A percentile compares a stretch with the other conserved stretches of the same genome.
Conservation (phyloP, 2,888 invertebrate genomes). For the Brenthis ino region DNA sequence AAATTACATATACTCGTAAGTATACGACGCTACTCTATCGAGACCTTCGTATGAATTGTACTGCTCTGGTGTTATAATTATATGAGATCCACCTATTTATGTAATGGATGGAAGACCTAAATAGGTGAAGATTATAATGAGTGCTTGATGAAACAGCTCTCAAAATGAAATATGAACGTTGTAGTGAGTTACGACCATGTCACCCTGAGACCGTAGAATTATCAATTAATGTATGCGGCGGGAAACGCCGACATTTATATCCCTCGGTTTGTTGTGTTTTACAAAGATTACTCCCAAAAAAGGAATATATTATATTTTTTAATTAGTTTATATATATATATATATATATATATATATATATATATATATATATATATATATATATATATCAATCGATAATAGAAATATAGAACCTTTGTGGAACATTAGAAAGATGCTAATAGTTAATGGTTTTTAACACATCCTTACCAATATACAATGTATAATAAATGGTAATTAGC, state of each 20-base stretch:
- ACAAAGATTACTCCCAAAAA: conserved; percentile 28
- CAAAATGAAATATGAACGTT: conserved; percentile 57
- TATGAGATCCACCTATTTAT: not conserved
- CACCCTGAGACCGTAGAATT: conserved; percentile 57
- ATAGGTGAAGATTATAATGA: conserved; percentile 44
- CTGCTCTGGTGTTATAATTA: no score
- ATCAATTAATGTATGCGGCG: conserved; percentile 66
- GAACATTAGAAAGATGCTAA: no score
- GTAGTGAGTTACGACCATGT: conserved; percentile 63
- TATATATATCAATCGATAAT: no score
- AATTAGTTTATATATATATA: not conserved
- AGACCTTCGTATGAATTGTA: no score
- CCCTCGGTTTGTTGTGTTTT: conserved; percentile 39
- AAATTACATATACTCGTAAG: no score
- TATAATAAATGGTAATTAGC: no score
- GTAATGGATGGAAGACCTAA: conserved; percentile 25
- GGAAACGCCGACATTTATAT: conserved; percentile 53
- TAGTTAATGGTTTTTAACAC: no score
- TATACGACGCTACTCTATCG: no score
- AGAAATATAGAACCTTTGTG: no score
- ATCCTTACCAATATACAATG: no score
- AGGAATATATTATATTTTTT: conserved; percentile 1
- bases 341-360: not conserved
- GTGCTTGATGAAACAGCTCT: conserved; percentile 50
- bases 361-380: no score